These are phyloP conservation scores for Diphyllodes magnificus DNA, from an alignment of 2,113 vertebrate genomes.

Conservation along the genomic window DNA sequence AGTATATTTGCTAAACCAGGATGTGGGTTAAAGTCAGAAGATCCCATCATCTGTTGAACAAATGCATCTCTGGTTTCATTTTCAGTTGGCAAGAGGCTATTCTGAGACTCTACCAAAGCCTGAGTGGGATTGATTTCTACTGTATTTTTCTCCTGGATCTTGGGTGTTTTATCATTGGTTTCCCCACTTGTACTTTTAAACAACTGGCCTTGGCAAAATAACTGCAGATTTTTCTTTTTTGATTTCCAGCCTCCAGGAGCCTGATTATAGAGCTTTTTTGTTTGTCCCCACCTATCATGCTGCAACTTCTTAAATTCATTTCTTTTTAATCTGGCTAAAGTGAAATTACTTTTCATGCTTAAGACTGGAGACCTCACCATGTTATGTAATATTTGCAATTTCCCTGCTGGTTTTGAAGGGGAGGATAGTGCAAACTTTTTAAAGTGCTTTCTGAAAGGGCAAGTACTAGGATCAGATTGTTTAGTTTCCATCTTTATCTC, in stretches of 20 bases:
- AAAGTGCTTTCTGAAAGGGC: constrained; percentile 89
- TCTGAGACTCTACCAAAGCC: constrained; percentile 31
- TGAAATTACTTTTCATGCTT: constrained; percentile 74
- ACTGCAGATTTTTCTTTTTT: constrained; percentile 68
- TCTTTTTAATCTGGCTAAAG: constrained; percentile 70
- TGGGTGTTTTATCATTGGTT: neutral
- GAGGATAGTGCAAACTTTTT: constrained; percentile 93
- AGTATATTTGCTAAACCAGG: constrained; percentile 53
- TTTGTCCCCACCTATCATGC: constrained; percentile 60
- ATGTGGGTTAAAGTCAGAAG: constrained; percentile 51
- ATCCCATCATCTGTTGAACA: constrained; percentile 48
- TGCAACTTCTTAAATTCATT: constrained; percentile 70
- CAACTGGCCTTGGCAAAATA: constrained; percentile 68
- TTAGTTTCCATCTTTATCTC: constrained; percentile 73
- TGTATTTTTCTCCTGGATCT: constrained; percentile 21
- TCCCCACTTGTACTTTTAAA: constrained; percentile 46
- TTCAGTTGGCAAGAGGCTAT: constrained; percentile 38
- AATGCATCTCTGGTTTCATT: constrained; percentile 53
- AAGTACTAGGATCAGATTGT: constrained; percentile 74
- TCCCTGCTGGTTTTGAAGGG: constrained; percentile 85
- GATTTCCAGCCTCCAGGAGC: constrained; percentile 59
- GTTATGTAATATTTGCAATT: constrained; percentile 74
- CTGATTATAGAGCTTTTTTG: constrained; percentile 51
- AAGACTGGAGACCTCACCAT: constrained; percentile 69
- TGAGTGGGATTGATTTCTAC: constrained; percentile 27